Evolutionary conservation across 2,888 invertebrate species (phyloP), one percentile per base, ranked within the genome.

Genomic region (Rhagium mordax): DNA sequence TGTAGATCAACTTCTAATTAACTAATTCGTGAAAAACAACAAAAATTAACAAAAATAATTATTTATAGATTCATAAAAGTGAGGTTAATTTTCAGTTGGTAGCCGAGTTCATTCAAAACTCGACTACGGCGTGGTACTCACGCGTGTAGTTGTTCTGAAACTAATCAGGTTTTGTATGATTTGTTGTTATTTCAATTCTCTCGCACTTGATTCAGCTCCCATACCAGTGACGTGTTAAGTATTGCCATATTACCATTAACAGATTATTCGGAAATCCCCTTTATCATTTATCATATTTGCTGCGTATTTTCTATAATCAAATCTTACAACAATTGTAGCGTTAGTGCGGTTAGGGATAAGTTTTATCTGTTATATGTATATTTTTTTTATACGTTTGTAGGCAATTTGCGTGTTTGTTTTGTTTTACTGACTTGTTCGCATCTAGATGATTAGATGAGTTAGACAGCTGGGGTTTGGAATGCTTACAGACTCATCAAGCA

Each of bases 1-100:
- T 20, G n/a, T 13, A 21, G 13, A 13, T 10, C 20, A 53, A 24
- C 20, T 13, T 21, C 7, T 18, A 15, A 51, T 18, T 53, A 21
- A 53, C 53, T 53, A 53, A 3, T 53, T 53, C n/a, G n/a, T n/a
- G n/a, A 24, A n/a, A 21, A 65, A 18, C 18, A 55, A 47, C 41
- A 16, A 48, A 6, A 24, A 53, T 53, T 53, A 20, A 21, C 53
- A 13, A 41, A 33, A n/a, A 41, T 41, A 53, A 53, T 21, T 53
- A 53, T 20, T 53, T 21, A n/a, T 3, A 53, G 21, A 53, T 53
- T 13, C 13, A 24, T 21, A 24, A 21, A 53, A 53, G 13, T 10
- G n/a, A 53, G 53, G 53, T 53, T 53, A 53, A 8, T 21, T 53
- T 20, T 53, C 5, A n/a, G 53, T 53, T 21, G 13, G 21, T 53